Base-by-base conservation (phyloP, 2,888 invertebrate genomes). In the Pimpla rufipes region DNA sequence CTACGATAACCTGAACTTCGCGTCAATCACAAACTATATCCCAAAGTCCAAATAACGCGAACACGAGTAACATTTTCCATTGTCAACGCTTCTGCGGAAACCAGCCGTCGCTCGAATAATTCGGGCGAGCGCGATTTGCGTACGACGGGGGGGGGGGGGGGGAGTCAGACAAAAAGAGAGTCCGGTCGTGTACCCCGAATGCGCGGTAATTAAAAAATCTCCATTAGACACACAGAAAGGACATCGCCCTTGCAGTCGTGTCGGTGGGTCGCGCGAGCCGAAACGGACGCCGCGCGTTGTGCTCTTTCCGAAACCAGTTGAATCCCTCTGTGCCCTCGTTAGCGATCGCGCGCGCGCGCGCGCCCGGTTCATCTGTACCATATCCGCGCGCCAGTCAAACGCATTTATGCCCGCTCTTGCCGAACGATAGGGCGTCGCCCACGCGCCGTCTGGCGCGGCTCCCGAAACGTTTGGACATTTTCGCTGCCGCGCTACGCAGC, bases 381-480 rank as follows among this genome's bases (percentile, higher is more conserved):
- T 29, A 45, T 47, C 8, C 59, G 52, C 21, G n/a, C n/a, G 68
- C 77, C 59, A 59, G 76, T 62, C 76, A 80, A 83, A 83, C 67
- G 80, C 73, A 77, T 83, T 77, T 83, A 76, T 71, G 66, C 66
- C 29, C 23, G 64, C 55, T 73, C 47, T 75, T 75, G 79, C 76
- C 75, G 79, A 83, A 79, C 74, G 79, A 74, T 70, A 52, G 83
- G 76, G 82, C 81, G 79, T 79, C 82, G 79, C 83, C 67, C 81
- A n/a, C n/a, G 57, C 47, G 37, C 57, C 37, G 83, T 80, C 83
- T 76, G 81, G 78, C 66, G 75, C 71, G 71, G 79, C 74, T 45
- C 55, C 70, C 75, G 59, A 76, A 79, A 66, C 83, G 79, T 83
- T 83, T 83, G 73, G 83, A 83, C 79, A 68, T 76, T 79, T 78